phyloP scores from a whole-genome alignment of 2,113 vertebrate genomes.

The Cynopterus brachyotis region DNA sequence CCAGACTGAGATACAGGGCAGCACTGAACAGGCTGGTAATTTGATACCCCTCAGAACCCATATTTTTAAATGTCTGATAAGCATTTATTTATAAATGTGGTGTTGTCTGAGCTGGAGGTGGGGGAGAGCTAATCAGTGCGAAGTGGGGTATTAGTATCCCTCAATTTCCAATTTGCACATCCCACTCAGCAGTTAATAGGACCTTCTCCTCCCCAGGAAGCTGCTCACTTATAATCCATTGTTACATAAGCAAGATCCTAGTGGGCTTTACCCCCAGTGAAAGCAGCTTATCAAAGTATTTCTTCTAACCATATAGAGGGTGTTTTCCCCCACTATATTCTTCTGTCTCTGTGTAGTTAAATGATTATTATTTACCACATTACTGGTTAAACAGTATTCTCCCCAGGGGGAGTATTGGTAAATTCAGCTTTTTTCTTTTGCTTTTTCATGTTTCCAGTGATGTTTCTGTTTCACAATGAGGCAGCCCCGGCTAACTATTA shows the following conservation, averaged over 20 bases:
- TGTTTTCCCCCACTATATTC: not conserved
- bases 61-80: not conserved
- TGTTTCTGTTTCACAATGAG: not conserved
- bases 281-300: not conserved
- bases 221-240: not conserved
- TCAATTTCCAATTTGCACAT: not conserved
- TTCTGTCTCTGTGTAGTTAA: not conserved
- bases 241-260: not conserved
- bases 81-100: not conserved
- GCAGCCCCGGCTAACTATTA: not conserved
- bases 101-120: not conserved
- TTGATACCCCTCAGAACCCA: not conserved
- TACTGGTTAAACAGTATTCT: not conserved
- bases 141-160: not conserved
- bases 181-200: not conserved
- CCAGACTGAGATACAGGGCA: not conserved
- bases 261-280: not conserved
- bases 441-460: not conserved
- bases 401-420: no score
- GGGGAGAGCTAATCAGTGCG: not conserved
- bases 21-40: not conserved
- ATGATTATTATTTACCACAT: not conserved
- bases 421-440: not conserved
- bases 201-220: fast-evolving
- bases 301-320: not conserved